Evolutionary conservation across 2,888 invertebrate species (phyloP), one percentile per base, ranked within the genome.

Genomic region (Lithophane semibrunnea): DNA sequence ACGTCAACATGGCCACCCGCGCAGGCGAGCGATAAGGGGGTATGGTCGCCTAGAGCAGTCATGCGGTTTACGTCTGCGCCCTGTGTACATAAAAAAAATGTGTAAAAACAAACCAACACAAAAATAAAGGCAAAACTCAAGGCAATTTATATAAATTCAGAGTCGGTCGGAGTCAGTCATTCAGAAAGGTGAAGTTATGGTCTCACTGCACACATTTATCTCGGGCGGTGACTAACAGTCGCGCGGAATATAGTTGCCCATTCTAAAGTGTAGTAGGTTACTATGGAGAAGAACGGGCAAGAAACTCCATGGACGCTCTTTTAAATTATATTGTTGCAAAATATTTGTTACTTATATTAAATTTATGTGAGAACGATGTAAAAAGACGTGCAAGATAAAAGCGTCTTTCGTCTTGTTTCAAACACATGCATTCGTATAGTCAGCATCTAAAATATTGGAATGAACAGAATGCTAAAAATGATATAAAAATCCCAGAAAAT

Each of bases 21-120:
- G 96, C 99, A 99, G 44, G 99, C 99, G 89, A 99, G 97, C 44
- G 99, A 99, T 73, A 99, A 97, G 47, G 99, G 99, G 29, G 99
- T 99, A 95, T 99, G 99, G 96, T 99, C 99, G 94, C 99, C 99
- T 94, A 98, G 98, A 80, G 98, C 98, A 13, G 99, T 99, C 96
- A 98, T 98, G 74, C 96, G 96, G 91, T 96, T 96, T 85, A 96
- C 96, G 88, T 96, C 96, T 3, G 96, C 96, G 44, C 96, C 96
- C 95, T 96, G 88, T 12, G 12, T n/a, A 42, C 42, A 56, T 8
- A 37, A 37, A 37, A 37, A 37, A 37, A 37, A 37, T 5, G 0
- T 37, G 37, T 37, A 37, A 37, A 5, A 37, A 37, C 0, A 4
- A 37, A 37, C 37, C 2, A 37, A 37, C 2, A 37, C 37, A 37